Conservation (phyloP, 1,140 invertebrate genomes). For the Helicoverpa zea region DNA sequence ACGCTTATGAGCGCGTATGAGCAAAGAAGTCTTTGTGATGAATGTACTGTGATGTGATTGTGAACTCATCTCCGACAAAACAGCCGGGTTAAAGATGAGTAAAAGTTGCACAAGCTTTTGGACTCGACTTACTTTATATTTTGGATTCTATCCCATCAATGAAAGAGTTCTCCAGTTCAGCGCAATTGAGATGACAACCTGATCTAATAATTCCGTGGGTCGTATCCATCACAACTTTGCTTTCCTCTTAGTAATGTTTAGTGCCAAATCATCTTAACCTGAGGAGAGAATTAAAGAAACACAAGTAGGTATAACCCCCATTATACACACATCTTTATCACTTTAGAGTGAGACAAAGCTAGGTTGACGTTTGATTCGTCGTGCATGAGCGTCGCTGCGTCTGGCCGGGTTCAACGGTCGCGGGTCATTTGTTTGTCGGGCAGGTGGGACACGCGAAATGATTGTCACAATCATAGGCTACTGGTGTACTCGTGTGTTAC, state of each 20-base stretch:
- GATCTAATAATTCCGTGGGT: no score
- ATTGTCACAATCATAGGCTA: slow-evolving; percentile 4
- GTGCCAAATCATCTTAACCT: no score
- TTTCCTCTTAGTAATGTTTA: no score
- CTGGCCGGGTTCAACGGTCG: slow-evolving; percentile 60
- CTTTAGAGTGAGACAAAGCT: slow-evolving; percentile 30
- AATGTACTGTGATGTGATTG: neutral
- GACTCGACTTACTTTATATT: no score
- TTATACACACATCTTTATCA: neutral
- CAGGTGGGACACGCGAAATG: slow-evolving; percentile 55
- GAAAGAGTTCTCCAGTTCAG: no score
- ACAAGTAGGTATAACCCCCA: neutral
- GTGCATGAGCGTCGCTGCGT: slow-evolving; percentile 46
- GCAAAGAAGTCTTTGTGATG: neutral
- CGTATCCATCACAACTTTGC: no score
- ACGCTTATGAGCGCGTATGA: no score
- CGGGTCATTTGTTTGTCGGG: slow-evolving; percentile 58
- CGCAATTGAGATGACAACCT: no score
- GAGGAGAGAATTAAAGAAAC: neutral
- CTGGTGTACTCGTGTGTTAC: neutral
- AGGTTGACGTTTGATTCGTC: slow-evolving; percentile 25
- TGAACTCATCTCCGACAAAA: neutral
- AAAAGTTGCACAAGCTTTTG: neutral
- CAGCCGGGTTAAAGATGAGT: neutral
- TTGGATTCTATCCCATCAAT: no score